Percentiles rank a stretch among this genome's conserved stretches.
phyloP scores from a whole-genome alignment of 2,797 vertebrate species.

The Mastacembelus armatus region DNA sequence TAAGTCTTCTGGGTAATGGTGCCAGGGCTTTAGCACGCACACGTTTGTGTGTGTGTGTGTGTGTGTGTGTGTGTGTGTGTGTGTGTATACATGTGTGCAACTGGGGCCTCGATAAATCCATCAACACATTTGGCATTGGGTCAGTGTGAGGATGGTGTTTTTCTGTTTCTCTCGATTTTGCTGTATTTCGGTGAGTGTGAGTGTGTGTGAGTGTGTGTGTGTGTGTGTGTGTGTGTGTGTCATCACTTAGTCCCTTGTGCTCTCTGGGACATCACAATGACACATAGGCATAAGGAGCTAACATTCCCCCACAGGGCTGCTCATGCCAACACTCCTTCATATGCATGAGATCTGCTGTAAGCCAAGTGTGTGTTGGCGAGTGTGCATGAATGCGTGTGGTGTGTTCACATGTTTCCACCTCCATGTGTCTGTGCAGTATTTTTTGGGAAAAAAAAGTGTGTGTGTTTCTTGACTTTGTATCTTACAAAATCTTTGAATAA shows the following conservation, averaged over 20 bases:
- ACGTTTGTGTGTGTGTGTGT: slow-evolving; percentile 8
- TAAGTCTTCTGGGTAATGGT: slow-evolving; percentile 28
- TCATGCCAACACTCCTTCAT: slow-evolving; percentile 51
- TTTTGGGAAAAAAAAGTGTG: not conserved
- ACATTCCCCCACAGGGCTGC: slow-evolving; percentile 37
- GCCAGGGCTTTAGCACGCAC: slow-evolving; percentile 35
- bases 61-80: slow-evolving; percentile 6
- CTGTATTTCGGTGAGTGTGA: slow-evolving; percentile 1
- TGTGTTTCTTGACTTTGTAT: not conserved
- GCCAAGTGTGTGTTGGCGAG: slow-evolving; percentile 30
- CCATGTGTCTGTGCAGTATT: not conserved
- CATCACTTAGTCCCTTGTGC: slow-evolving; percentile 17
- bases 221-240: slow-evolving; percentile 11
- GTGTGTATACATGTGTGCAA: slow-evolving; percentile 5
- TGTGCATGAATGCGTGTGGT: slow-evolving; percentile 2
- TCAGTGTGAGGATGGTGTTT: slow-evolving; percentile 26
- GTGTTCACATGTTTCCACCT: not conserved
- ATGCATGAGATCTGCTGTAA: slow-evolving; percentile 38
- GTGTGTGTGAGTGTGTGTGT: not conserved
- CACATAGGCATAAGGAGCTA: slow-evolving; percentile 48
- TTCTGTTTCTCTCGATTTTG: not conserved
- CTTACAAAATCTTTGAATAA: not conserved
- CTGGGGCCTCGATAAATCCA: slow-evolving; percentile 42
- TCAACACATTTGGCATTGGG: slow-evolving; percentile 47
- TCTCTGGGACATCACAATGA: slow-evolving; percentile 45